Base-by-base conservation (phyloP, 2,113 vertebrate genomes). In the Hippocampus guttulatus region DNA sequence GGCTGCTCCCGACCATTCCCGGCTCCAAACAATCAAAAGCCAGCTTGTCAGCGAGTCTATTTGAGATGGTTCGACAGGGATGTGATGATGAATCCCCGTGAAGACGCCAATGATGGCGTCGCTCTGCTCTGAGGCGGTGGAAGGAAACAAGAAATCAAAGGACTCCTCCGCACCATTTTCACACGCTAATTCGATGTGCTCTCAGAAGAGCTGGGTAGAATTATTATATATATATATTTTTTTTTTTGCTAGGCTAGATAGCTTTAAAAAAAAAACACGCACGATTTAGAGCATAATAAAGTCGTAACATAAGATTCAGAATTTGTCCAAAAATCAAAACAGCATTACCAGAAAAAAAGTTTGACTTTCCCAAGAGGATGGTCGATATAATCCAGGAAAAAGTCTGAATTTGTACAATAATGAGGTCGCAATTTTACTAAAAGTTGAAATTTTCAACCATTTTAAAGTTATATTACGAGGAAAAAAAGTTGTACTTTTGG, bases 21-120 rank as follows among this genome's bases (percentile, higher is more conserved):
- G 12, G 27, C 60, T 38, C 11, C 55, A 58, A 58, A 58, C 55
- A 58, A 58, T 58, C 23, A 58, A 12, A 70, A 71, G 51, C 63
- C 25, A 80, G 82, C 83, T 85, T 81, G 82, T 82, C 74, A 61
- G 68, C 21, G 75, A 79, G 74, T 71, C 74, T 63, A 25, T 64
- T 75, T n/a, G 62, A 78, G 76, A 81, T 75, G 80, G 83, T 83
- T 78, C 77, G 49, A 57, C 81, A 73, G 75, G 76, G 79, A 71
- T 72, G 73, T 70, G 47, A 75, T 45, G 77, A 83, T 69, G 25
- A 76, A 78, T 80, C 78, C 82, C 75, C 60, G 30, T 15, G 7
- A 38, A 38, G 60, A 33, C 47, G 16, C 7, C 30, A 38, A 25
- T 10, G 55, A 58, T 11, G 55, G 23, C 11, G 23, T 16, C 16